A percentile compares a stretch with the other conserved stretches of the same genome.
phyloP scores from a whole-genome alignment of 2,113 vertebrate genomes.

The Pelvicachromis taeniatus region DNA sequence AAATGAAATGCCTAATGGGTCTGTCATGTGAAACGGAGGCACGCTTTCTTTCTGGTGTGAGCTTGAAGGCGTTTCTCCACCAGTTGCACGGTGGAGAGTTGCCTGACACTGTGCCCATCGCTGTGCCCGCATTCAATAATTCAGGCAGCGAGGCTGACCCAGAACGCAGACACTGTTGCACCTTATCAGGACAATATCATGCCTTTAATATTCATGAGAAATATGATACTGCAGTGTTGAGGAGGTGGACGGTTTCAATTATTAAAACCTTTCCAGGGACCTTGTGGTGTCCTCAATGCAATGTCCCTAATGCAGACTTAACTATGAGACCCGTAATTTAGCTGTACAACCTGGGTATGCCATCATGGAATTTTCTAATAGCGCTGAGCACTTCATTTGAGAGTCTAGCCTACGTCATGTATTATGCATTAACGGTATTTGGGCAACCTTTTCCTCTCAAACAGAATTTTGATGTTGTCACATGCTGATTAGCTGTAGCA shows the following conservation, averaged over 20 bases:
- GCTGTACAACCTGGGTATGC: not conserved
- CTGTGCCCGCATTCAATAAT: slow-evolving; percentile 58
- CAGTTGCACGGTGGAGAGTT: not conserved
- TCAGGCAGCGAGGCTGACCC: slow-evolving; percentile 39
- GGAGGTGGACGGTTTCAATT: slow-evolving; percentile 44
- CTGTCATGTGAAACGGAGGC: not conserved
- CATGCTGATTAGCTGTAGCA: slow-evolving; percentile 23
- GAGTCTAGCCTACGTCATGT: not conserved
- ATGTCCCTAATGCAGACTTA: not conserved
- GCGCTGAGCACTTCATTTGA: not conserved
- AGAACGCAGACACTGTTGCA: slow-evolving; percentile 39
- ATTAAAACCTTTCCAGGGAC: slow-evolving; percentile 56
- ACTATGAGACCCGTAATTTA: not conserved
- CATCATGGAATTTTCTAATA: not conserved
- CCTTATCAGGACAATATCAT: slow-evolving; percentile 56
- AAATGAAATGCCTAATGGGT: not conserved
- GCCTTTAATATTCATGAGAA: slow-evolving; percentile 65
- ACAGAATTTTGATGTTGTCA: slow-evolving; percentile 37
- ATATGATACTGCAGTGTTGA: slow-evolving; percentile 53
- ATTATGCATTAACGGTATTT: slow-evolving; percentile 53
- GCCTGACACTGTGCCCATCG: slow-evolving; percentile 25
- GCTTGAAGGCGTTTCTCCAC: not conserved
- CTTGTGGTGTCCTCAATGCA: slow-evolving; percentile 1
- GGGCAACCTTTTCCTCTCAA: slow-evolving; percentile 44
- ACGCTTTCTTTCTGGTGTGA: not conserved